A percentile compares a stretch with the other conserved stretches of the same genome.
These are phyloP conservation scores for Eremobia ochroleuca DNA, from an alignment of 2,888 invertebrate genomes.

Conservation along the genomic window DNA sequence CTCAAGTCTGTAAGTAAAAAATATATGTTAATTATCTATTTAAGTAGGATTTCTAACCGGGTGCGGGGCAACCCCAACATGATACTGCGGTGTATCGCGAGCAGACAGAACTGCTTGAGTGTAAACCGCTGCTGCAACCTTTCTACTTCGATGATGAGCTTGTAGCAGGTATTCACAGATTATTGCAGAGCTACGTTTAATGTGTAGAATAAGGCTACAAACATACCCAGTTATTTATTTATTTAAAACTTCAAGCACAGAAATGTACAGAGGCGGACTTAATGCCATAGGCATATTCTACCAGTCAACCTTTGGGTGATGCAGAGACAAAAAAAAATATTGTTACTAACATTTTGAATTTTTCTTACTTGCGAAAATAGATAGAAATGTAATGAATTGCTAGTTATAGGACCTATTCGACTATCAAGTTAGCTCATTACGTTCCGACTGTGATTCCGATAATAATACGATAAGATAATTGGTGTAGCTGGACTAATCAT, in stretches of 20 bases:
- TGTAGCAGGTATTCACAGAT: background rate
- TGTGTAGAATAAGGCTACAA: background rate
- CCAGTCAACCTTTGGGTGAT: no score
- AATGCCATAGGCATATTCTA: no score
- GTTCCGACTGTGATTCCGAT: background rate
- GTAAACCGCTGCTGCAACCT: background rate
- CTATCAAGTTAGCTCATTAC: background rate
- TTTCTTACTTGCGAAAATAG: background rate
- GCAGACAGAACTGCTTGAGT: background rate
- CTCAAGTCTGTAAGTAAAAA: constrained; percentile 34
- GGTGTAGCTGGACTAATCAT: background rate
- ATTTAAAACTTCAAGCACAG: no score
- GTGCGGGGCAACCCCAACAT: no score
- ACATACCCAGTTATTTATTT: no score
- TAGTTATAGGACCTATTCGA: background rate
- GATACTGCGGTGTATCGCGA: background rate
- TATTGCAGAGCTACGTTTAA: background rate
- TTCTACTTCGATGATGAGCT: background rate
- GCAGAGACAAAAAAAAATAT: no score
- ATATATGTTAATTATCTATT: background rate
- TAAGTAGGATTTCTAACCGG: no score
- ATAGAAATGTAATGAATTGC: background rate
- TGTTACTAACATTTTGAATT: background rate
- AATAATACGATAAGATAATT: background rate
- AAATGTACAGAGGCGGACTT: no score